Evolutionary conservation across 92 coral and sea anemone species (phyloP).

Genomic region (Phenganax stokvisi): DNA sequence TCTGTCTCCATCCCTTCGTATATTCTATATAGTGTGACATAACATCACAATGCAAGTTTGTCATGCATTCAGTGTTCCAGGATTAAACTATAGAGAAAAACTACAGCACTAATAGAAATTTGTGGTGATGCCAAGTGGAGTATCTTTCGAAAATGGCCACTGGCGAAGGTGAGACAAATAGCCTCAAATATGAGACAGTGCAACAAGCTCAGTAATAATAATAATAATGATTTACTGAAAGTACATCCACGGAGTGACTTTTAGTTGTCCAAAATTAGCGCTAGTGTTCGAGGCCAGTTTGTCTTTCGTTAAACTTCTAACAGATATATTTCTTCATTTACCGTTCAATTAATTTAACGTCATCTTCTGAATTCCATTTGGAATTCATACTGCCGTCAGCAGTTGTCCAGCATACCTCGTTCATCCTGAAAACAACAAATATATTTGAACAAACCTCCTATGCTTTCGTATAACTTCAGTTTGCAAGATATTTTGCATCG

Average conservation of each 20-base stretch:
- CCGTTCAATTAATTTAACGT: conserved; percentile 13
- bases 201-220: no score
- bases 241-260: no score
- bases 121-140: neutral
- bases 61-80: neutral
- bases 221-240: no score
- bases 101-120: neutral
- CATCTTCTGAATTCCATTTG: conserved; percentile 2
- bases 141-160: no score
- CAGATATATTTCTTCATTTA: neutral
- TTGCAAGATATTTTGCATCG: no score
- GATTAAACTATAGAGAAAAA: neutral
- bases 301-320: neutral
- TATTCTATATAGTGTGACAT: neutral
- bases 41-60: neutral
- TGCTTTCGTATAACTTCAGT: no score
- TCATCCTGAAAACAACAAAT: neutral
- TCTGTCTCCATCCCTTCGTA: neutral
- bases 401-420: neutral
- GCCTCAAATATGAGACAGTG: no score
- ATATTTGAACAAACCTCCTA: no score
- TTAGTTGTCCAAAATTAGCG: no score
- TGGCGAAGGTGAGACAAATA: no score
- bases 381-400: neutral
- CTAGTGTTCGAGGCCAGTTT: neutral